Conservation (phyloP, 1,140 invertebrate species). For the Medauroidea extradentata region DNA sequence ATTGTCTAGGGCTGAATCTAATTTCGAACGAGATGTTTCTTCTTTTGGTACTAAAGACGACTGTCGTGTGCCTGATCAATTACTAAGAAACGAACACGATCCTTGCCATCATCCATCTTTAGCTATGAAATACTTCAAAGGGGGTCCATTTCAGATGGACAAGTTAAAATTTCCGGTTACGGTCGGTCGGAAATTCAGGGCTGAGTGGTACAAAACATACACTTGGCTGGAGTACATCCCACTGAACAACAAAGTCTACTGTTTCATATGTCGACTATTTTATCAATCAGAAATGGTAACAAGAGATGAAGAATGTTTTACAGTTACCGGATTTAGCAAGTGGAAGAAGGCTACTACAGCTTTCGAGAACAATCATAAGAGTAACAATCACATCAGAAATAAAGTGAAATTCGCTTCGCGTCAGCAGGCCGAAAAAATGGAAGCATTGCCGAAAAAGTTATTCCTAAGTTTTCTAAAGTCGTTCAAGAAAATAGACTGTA, state of each 20-base stretch:
- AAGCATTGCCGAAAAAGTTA: not conserved
- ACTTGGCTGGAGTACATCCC: not conserved
- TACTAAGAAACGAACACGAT: not conserved
- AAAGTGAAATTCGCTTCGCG: not conserved
- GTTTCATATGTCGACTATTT: conserved; percentile 3
- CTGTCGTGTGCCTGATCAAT: no score
- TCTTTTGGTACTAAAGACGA: no score
- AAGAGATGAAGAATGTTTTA: conserved; percentile 5
- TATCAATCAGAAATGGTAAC: not conserved
- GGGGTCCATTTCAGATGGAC: not conserved
- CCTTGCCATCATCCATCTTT: not conserved
- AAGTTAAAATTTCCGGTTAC: not conserved
- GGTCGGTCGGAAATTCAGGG: not conserved
- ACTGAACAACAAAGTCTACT: not conserved
- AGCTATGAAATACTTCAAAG: conserved; percentile 5
- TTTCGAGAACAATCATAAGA: not conserved
- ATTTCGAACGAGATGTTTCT: no score
- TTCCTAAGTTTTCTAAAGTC: not conserved
- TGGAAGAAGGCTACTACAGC: not conserved
- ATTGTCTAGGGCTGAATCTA: no score
- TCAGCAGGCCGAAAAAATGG: not conserved
- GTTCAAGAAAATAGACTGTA: conserved; percentile 5
- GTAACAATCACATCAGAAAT: conserved; percentile 3
- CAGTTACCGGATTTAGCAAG: not conserved
- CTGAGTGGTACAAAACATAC: conserved; percentile 8